Conservation (phyloP, 2,113 vertebrate species). For the Spermophilus dauricus region DNA sequence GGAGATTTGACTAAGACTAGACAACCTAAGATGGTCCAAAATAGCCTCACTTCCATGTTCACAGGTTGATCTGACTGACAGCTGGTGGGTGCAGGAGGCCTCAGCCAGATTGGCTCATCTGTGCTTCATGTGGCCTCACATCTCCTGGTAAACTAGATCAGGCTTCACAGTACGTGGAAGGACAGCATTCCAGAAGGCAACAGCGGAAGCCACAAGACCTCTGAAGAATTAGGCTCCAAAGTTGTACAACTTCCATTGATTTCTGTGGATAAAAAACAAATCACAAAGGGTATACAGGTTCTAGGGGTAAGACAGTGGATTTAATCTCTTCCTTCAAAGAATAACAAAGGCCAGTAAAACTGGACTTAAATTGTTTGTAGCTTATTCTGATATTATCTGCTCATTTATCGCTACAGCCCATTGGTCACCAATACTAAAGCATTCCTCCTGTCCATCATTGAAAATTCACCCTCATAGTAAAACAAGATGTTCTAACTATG, state of each 20-base stretch:
- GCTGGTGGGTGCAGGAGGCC: not conserved
- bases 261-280: not conserved
- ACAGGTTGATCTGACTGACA: not conserved
- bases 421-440: not conserved
- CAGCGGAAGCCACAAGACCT: not conserved
- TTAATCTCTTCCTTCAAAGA: not conserved
- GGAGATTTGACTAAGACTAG: not conserved
- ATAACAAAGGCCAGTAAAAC: constrained; percentile 26
- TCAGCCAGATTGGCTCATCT: not conserved
- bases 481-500: constrained; percentile 47
- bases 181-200: not conserved
- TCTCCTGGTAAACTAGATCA: not conserved
- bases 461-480: not conserved
- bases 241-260: not conserved
- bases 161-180: not conserved
- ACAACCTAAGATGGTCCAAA: not conserved
- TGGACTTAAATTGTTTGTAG: not conserved
- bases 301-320: not conserved
- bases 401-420: not conserved
- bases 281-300: not conserved
- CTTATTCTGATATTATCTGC: not conserved
- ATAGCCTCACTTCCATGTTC: not conserved
- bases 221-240: constrained; percentile 19
- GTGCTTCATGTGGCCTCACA: not conserved
- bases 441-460: not conserved